A percentile compares a stretch with the other conserved stretches of the same genome.
These are phyloP conservation scores for Lathronympha strigana DNA, from an alignment of 2,888 invertebrate species.

Conservation along the genomic window DNA sequence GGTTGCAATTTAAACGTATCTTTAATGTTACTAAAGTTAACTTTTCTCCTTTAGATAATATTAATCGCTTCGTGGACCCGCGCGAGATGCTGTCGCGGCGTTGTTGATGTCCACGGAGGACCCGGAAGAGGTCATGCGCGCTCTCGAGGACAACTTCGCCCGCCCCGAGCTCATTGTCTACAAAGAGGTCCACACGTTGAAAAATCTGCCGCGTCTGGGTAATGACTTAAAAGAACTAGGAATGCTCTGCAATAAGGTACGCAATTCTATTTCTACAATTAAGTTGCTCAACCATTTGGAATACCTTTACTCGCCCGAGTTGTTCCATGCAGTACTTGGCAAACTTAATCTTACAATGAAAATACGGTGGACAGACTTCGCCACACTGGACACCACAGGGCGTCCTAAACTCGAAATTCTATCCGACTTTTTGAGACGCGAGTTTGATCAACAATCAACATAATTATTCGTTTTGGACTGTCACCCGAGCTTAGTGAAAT, in stretches of 20 bases:
- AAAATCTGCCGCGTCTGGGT: constrained; percentile 5
- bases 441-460: constrained; percentile 24
- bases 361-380: constrained; percentile 27
- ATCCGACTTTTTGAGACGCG: constrained; percentile 21
- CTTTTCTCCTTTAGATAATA: constrained; percentile 29
- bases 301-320: constrained; percentile 24
- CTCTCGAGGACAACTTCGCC: constrained; percentile 19
- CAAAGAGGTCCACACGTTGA: constrained; percentile 13
- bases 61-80: constrained; percentile 22
- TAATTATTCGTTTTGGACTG: constrained; percentile 16
- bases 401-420: constrained; percentile 28
- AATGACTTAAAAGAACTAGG: constrained; percentile 14
- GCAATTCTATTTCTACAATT: constrained; percentile 22
- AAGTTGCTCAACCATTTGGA: constrained; percentile 18
- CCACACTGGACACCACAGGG: background rate
- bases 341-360: constrained; percentile 18
- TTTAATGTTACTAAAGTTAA: constrained; percentile 9
- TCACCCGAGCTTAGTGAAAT: constrained; percentile 17
- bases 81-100: constrained; percentile 25
- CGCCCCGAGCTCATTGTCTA: constrained; percentile 27
- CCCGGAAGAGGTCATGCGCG: constrained; percentile 21
- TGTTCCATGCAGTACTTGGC: constrained; percentile 5
- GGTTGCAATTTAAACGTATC: constrained; percentile 28
- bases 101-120: constrained; percentile 23
- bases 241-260: background rate